Base-by-base conservation (phyloP, 2,888 invertebrate species). In the Aspidiotus rigidus region DNA sequence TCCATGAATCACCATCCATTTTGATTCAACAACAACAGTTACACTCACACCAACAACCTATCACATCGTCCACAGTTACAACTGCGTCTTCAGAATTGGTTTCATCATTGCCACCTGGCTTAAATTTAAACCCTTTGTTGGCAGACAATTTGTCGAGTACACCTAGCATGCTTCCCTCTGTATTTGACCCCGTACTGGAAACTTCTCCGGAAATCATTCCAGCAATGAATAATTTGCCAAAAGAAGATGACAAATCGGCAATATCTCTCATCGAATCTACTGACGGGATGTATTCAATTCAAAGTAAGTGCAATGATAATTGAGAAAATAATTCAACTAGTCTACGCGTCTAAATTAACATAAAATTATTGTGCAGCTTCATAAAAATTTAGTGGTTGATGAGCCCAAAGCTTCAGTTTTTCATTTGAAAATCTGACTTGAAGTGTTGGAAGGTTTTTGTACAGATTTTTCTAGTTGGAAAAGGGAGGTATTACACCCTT, bases 111-210 rank as follows among this genome's bases (percentile, higher is more conserved):
- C 28, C 28, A 28, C 28, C 28, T 28, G 28, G 28, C 28, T 28
- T 28, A 5, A 28, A 28, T 28, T 28, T 28, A 5, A 28, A 28
- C 28, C 28, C 28, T 28, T 28, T 28, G 5, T 28, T 28, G 28
- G 28, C 28, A 28, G 28, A 28, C 28, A 28, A 28, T 28, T 3
- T 28, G 28, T 28, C 28, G 5, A 28, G 5, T 28, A 28, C 28
- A n/a, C 66, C 66, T 6, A 15, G 16, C 7, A 16, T 66, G 10
- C n/a, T 69, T 49, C 73, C 74, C 8, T 74, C 74, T 16, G 73
- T 74, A 39, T 74, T 74, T 61, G 74, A 74, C 70, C 74, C 75
- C 9, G 69, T 74, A 41, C 72, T 74, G 11, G 75, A 74, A 60
- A 73, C 73, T 56, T 72, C 73, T 7, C 71, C 71, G 16, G 71